phyloP scores from a whole-genome alignment of 2,797 vertebrate genomes.

The Hirundo rustica region DNA sequence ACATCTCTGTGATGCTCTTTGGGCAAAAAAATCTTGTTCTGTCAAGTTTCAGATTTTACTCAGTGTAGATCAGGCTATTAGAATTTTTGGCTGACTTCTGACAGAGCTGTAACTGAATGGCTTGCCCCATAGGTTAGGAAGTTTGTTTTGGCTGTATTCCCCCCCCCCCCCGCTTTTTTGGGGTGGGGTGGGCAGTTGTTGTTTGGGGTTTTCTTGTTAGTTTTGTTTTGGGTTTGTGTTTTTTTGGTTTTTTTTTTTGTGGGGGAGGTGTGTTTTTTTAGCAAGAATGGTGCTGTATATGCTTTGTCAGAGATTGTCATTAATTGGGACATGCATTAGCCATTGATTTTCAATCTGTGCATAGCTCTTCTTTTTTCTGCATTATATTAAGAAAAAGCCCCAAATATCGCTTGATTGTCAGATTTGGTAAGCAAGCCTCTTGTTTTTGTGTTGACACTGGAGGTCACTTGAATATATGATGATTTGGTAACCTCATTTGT shows the following conservation, averaged over 20 bases:
- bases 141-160: background rate
- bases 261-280: too few species aligned
- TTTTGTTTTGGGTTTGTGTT: background rate
- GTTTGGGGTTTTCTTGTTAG: background rate
- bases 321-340: background rate
- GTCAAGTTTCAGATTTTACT: background rate
- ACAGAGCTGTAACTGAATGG: background rate
- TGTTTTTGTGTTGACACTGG: slow-evolving; percentile 38
- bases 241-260: background rate
- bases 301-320: background rate
- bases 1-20: background rate
- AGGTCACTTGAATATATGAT: background rate
- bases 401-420: slow-evolving; percentile 8
- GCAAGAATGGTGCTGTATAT: background rate
- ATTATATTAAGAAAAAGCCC: background rate
- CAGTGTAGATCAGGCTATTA: background rate
- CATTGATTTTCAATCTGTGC: background rate
- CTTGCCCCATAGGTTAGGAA: background rate
- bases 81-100: background rate
- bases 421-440: slow-evolving; percentile 52
- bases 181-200: too few species aligned
- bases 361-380: background rate
- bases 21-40: background rate
- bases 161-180: too few species aligned
- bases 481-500: background rate